Evolutionary conservation across 2,888 invertebrate species (phyloP), one percentile per base, ranked within the genome.

Genomic region (Eristalis intricaria): DNA sequence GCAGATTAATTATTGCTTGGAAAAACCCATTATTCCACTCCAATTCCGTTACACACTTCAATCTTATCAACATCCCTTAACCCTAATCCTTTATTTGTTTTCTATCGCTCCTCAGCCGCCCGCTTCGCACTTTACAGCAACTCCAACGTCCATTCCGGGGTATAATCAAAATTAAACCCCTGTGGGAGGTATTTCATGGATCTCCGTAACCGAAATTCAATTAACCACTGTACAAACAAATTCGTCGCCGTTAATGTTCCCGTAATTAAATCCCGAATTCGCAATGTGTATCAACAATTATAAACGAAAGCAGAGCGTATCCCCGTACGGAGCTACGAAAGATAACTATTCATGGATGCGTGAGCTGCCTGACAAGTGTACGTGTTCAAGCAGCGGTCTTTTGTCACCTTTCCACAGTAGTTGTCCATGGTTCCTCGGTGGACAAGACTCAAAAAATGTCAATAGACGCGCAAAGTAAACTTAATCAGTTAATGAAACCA

Each of bases 151-250:
- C 38, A 19, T 40, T 40, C 56, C 43, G 43, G 15, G 4, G 19
- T 26, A 50, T 29, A 58, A 38, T 76, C 73, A 76, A 76, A 87
- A 84, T 75, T 76, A 80, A 79, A 78, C 71, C n/a, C n/a, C 78
- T 68, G 32, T 56, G 76, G 83, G 79, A 2, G 75, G 73, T 32
- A 65, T 38, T 65, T 3, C 79, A 79, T 69, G 71, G 87, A 73
- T 68, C 73, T 75, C 68, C 87, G 83, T 80, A 84, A 87, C 87
- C 76, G 76, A 83, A 87, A 84, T 83, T 87, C 87, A 87, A 87
- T 87, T 87, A 87, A 87, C 79, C 83, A 71, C 87, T 87, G 83
- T 87, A 80, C 83, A 87, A 87, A 87, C 84, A 87, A 80, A 87
- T 79, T 76, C 83, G 65, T 84, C 79, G 60, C 73, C 60, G 75